These are phyloP conservation scores for Mercenaria mercenaria DNA, from an alignment of 1,140 invertebrate species.

Conservation along the genomic window DNA sequence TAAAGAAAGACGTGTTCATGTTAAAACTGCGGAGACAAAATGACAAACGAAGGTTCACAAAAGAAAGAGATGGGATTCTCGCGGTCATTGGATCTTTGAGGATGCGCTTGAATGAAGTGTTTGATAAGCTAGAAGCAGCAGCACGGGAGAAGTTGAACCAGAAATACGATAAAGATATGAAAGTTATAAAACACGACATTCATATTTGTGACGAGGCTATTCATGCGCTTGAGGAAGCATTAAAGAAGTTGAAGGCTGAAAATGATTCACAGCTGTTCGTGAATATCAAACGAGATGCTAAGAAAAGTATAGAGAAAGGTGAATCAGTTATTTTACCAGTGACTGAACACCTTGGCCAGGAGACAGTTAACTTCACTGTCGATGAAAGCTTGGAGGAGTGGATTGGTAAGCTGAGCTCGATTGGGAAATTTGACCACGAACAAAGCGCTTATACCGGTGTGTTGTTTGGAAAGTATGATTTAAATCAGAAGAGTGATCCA, in stretches of 20 bases:
- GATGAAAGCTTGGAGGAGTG: constrained; percentile 53
- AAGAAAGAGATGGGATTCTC: constrained; percentile 31
- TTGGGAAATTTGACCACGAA: constrained; percentile 58
- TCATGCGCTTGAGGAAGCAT: neutral
- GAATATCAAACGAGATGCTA: constrained; percentile 42
- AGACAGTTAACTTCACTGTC: constrained; percentile 34
- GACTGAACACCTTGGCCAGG: constrained; percentile 43
- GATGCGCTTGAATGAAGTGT: constrained; percentile 32
- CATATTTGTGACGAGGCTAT: constrained; percentile 29
- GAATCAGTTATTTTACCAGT: constrained; percentile 1
- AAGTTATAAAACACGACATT: constrained; percentile 32
- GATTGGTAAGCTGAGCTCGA: constrained; percentile 11
- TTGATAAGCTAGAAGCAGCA: constrained; percentile 23
- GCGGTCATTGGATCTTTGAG: neutral
- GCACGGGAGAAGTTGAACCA: constrained; percentile 15
- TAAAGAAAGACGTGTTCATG: constrained; percentile 34
- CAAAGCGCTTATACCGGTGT: constrained; percentile 11
- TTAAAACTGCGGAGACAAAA: constrained; percentile 27
- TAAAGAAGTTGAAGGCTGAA: constrained; percentile 48
- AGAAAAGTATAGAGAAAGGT: neutral
- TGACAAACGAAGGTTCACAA: constrained; percentile 38
- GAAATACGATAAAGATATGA: constrained; percentile 22
- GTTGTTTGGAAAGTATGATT: constrained; percentile 46
- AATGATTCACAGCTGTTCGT: constrained; percentile 43
- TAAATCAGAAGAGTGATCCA: constrained; percentile 23